These are phyloP conservation scores for Sakesphorus luctuosus DNA, from an alignment of 2,113 vertebrate species.

Conservation along the genomic window DNA sequence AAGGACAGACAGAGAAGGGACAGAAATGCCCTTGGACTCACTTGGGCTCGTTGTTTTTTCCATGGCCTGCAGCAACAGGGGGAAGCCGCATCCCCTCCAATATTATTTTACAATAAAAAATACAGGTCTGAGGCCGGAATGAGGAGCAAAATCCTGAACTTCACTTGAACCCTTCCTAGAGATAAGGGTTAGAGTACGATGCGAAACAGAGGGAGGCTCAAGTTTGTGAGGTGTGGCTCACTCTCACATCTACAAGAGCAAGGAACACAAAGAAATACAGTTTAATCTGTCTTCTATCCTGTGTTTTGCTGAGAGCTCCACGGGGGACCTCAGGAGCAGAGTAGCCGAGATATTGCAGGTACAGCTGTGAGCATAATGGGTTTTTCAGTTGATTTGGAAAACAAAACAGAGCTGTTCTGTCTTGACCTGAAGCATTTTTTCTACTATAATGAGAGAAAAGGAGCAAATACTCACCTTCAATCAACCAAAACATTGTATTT, in stretches of 20 bases:
- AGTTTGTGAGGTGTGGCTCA: background rate
- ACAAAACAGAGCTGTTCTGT: conserved; percentile 27
- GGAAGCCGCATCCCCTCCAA: background rate
- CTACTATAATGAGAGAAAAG: conserved; percentile 21
- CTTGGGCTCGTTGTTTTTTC: background rate
- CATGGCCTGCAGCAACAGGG: background rate
- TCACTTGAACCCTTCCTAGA: background rate
- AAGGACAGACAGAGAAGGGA: background rate
- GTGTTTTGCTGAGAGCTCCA: conserved; percentile 32
- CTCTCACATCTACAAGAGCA: background rate
- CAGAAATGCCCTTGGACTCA: background rate
- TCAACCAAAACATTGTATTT: background rate
- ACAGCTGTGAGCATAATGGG: conserved; percentile 52
- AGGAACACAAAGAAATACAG: background rate
- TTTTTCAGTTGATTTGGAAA: conserved; percentile 61
- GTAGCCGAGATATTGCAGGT: conserved; percentile 2
- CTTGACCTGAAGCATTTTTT: conserved; percentile 42
- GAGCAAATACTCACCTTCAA: background rate
- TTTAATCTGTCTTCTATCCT: background rate
- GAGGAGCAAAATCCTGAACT: background rate
- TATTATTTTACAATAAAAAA: background rate
- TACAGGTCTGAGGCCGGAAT: background rate
- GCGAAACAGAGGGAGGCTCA: background rate
- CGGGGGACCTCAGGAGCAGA: background rate
- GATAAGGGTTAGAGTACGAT: background rate